phyloP scores from a whole-genome alignment of 2,888 invertebrate genomes.

The Ferrisia virgata region DNA sequence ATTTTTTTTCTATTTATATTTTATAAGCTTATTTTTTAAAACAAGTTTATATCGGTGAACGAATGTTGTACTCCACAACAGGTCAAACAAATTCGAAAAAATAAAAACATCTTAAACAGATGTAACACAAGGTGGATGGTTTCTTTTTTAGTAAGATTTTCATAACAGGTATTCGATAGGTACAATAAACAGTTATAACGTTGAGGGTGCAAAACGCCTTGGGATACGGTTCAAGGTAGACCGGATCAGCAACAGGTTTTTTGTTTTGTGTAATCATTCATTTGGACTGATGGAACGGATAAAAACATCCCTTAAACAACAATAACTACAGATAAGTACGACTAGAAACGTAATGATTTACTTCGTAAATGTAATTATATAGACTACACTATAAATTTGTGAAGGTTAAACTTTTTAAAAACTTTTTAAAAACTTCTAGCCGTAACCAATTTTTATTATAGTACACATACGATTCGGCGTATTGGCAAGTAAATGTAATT shows the following conservation, averaged over 20 bases:
- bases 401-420: background rate
- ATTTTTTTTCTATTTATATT: too few relatives aligned
- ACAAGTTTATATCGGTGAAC: background rate
- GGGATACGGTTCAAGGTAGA: conserved; percentile 31
- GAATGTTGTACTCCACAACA: background rate
- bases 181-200: conserved; percentile 24
- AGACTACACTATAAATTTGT: background rate
- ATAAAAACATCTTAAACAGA: conserved; percentile 13
- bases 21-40: background rate
- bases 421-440: background rate
- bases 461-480: too few relatives aligned
- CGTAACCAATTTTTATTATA: too few relatives aligned
- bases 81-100: conserved; percentile 10
- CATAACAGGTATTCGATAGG: conserved; percentile 7
- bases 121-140: conserved; percentile 26
- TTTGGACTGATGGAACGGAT: background rate
- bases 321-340: background rate
- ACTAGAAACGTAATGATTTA: conserved; percentile 19
- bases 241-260: conserved; percentile 30
- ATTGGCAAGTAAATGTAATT: too few relatives aligned
- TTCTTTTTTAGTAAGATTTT: conserved; percentile 1
- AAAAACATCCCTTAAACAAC: conserved; percentile 25
- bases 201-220: conserved; percentile 32
- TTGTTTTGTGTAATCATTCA: conserved; percentile 24
- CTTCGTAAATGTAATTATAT: too few relatives aligned